phyloP scores from a whole-genome alignment of 2,113 vertebrate species.

The Emydocephalus ijimae region DNA sequence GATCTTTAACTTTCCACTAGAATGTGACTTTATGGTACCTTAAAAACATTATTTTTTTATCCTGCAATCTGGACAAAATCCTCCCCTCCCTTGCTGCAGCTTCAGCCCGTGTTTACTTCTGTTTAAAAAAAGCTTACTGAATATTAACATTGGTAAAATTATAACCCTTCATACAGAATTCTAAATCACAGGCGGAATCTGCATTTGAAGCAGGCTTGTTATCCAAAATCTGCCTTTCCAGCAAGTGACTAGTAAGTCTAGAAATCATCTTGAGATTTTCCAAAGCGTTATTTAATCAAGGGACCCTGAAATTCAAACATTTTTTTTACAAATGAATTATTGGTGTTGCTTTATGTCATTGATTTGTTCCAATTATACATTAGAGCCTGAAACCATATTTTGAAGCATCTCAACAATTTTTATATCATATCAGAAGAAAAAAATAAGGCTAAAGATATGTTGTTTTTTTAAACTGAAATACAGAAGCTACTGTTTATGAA shows the following conservation, averaged over 20 bases:
- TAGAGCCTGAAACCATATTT: not conserved
- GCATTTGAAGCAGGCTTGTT: not conserved
- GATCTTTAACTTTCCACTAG: not conserved
- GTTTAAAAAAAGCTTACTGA: not conserved
- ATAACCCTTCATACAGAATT: not conserved
- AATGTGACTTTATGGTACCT: not conserved
- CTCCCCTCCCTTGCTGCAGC: not conserved
- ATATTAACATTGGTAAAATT: not conserved
- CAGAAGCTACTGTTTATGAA: not conserved
- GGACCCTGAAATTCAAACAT: conserved; percentile 9
- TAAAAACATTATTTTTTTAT: not conserved
- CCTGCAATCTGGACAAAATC: not conserved
- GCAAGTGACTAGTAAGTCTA: not conserved
- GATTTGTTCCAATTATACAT: not conserved
- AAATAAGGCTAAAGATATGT: not conserved
- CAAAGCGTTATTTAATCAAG: conserved; percentile 6
- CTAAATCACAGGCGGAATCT: not conserved
- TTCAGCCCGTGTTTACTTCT: not conserved
- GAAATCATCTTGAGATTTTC: not conserved
- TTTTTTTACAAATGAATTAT: conserved; percentile 14
- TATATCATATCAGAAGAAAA: not conserved
- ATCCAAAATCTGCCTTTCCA: not conserved
- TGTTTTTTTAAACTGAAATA: not conserved
- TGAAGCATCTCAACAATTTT: not conserved
- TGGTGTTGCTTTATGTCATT: not conserved